Percentiles rank a stretch among this genome's conserved stretches.
Evolutionary conservation across 2,888 invertebrate genomes (phyloP).

Genomic region (Tanypteryx hageni): DNA sequence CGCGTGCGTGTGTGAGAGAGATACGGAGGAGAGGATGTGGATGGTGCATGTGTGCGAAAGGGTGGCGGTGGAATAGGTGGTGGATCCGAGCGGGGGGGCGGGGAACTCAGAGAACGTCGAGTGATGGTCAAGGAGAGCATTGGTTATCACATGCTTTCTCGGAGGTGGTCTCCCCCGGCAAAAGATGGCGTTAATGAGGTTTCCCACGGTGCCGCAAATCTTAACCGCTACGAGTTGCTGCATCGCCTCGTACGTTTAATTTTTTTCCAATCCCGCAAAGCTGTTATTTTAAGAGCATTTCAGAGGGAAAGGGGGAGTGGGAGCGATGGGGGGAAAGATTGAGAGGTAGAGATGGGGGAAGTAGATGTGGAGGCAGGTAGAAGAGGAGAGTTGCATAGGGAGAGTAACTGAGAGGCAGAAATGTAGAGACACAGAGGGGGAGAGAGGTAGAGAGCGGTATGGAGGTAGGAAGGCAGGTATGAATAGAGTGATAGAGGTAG

Average conservation of each 20-base stretch:
- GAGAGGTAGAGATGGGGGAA: background rate
- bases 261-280: background rate
- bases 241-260: background rate
- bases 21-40: background rate
- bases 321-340: background rate
- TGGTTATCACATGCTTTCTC: background rate
- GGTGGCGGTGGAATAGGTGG: background rate
- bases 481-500: too few relatives aligned
- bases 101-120: background rate
- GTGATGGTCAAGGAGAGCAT: background rate
- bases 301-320: background rate
- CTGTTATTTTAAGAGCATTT: conserved; percentile 22
- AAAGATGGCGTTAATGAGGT: conserved; percentile 17
- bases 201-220: conserved; percentile 35
- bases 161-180: background rate
- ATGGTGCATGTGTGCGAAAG: background rate
- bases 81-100: background rate
- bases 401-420: too few relatives aligned
- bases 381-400: background rate
- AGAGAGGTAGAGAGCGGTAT: background rate
- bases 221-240: conserved; percentile 19
- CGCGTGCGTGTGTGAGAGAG: background rate
- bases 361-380: background rate
- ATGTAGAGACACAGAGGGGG: too few relatives aligned
- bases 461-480: background rate